Conservation (phyloP, 2,797 vertebrate genomes). For the Philypnodon macrostomus region DNA sequence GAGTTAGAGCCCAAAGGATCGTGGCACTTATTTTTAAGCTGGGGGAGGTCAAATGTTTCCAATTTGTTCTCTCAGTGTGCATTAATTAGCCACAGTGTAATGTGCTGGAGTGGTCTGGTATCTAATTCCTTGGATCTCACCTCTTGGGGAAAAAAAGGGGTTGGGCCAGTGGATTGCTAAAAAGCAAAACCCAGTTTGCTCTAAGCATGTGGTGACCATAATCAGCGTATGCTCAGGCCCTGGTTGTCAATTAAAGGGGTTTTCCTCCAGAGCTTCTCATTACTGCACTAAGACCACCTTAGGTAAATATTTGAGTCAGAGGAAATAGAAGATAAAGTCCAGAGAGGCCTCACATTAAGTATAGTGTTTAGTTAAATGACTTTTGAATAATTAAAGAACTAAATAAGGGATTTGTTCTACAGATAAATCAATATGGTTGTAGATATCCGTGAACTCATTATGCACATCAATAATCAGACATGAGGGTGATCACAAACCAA, state of each 20-base stretch:
- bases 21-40: constrained; percentile 75
- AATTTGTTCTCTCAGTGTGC: constrained; percentile 58
- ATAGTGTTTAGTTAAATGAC: background rate
- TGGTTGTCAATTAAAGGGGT: constrained; percentile 11
- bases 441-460: background rate
- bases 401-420: background rate
- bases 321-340: background rate
- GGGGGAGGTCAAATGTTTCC: constrained; percentile 74
- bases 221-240: constrained; percentile 31
- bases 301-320: background rate
- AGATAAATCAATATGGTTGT: background rate
- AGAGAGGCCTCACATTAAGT: background rate
- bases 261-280: constrained; percentile 5
- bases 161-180: constrained; percentile 40
- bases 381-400: background rate
- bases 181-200: constrained; percentile 51
- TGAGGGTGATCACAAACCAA: background rate
- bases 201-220: constrained; percentile 33
- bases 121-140: constrained; percentile 54
- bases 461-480: background rate
- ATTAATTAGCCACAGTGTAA: constrained; percentile 71
- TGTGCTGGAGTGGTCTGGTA: constrained; percentile 61
- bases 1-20: constrained; percentile 65
- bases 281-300: background rate
- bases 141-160: constrained; percentile 33